Base-by-base conservation (phyloP, 1,140 invertebrate species). In the Heliconius nattereri region DNA sequence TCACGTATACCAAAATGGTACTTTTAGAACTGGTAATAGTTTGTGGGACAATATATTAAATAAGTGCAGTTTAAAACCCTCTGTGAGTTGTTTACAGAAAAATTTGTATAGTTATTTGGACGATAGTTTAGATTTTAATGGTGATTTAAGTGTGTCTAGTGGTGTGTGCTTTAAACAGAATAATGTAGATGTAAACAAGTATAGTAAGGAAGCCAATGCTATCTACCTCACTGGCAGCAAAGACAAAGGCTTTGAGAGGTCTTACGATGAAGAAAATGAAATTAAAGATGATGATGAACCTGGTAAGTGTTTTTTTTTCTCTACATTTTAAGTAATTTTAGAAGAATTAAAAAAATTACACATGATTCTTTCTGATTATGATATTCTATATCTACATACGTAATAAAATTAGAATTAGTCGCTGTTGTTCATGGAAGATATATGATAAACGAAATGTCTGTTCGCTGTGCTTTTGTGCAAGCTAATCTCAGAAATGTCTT, bases 1-100 rank as follows among this genome's bases (percentile, higher is more conserved):
- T 85, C 87, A 91, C 72, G 80, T 94, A 13, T 93, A 92, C 70
- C 79, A 88, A 78, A 94, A 95, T 84, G 90, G 92, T 29, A 94
- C 93, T 7, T 95, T 95, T 79, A 91, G 93, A 35, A 96, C 95
- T 78, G 96, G 95, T 71, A 97, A 97, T 80, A 94, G 95, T 75
- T 93, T 97, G 35, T 97, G 97, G 97, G 96, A 96, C 77, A 95
- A 96, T 23, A 94, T 97, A 32, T 94, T 97, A 54, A 96, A 95
- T 73, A 96, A 97, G 83, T 98, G 97, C 83, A 95, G 95, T 29
- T 92, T 94, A 29, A 94, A 95, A 78, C 95, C 96, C 29, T 95
- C 96, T 60, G 95, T 97, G 84, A 96, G 95, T 60, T 98, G 97
- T 85, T 96, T 98, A 37, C 96, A 97, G 85, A 97, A 96, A 81